Evolutionary conservation across 2,113 vertebrate genomes (phyloP).

Genomic region (Raja brachyura): DNA sequence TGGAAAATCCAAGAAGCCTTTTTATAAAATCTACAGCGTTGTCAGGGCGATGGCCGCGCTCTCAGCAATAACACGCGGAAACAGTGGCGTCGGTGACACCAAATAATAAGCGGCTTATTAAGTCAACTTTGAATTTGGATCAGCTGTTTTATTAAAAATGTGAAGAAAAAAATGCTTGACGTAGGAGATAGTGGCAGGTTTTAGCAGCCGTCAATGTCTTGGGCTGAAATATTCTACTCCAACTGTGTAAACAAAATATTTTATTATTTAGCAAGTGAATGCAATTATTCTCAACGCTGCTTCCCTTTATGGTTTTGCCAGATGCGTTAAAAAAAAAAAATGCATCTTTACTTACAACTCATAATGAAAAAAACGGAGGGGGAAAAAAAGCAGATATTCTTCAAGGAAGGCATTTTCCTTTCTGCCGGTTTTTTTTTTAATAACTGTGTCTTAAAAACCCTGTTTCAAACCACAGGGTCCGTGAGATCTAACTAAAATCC

Average conservation of each 20-base stretch:
- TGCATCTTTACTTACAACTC: neutral
- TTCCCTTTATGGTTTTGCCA: neutral
- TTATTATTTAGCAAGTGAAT: neutral
- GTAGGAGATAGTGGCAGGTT: constrained; percentile 55
- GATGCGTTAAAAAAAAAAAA: neutral
- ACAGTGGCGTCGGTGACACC: constrained; percentile 60
- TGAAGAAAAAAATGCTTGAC: constrained; percentile 64
- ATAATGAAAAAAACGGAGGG: neutral
- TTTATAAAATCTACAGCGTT: constrained; percentile 75
- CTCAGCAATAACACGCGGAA: constrained; percentile 53
- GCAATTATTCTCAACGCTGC: neutral
- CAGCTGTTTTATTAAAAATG: constrained; percentile 84
- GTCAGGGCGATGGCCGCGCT: constrained; percentile 51
- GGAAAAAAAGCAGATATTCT: too few relatives aligned
- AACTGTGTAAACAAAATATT: neutral
- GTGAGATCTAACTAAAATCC: neutral
- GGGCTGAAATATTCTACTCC: constrained; percentile 40
- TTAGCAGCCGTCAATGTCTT: constrained; percentile 46
- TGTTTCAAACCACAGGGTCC: neutral
- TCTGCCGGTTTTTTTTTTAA: neutral
- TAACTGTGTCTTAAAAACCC: neutral
- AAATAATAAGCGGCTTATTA: constrained; percentile 86
- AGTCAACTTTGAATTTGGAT: constrained; percentile 73
- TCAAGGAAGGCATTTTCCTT: neutral
- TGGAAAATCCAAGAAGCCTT: constrained; percentile 95